phyloP scores from a whole-genome alignment of 2,888 invertebrate genomes.

The Troides oblongomaculatus region DNA sequence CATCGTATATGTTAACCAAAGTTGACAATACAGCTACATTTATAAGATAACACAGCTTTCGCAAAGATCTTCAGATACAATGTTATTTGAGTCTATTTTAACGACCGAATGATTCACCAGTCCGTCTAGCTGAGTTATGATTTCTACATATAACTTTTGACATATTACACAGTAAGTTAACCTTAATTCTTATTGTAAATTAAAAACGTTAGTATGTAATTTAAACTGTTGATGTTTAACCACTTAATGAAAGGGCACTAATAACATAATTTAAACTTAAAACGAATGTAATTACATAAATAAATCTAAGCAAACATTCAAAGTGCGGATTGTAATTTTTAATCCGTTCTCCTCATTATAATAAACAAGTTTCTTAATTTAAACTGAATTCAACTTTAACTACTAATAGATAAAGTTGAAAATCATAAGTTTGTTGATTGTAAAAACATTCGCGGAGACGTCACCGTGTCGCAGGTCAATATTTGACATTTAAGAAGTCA shows the following conservation, averaged over 20 bases:
- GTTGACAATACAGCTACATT: not conserved
- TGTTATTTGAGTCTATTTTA: not conserved
- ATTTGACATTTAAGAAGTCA: conserved; percentile 68
- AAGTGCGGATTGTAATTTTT: conserved; percentile 9
- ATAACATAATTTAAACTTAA: not conserved
- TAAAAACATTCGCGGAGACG: conserved; percentile 52
- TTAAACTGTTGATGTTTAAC: not conserved
- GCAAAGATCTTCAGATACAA: not conserved
- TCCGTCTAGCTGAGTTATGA: not conserved
- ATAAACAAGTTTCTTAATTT: conserved; percentile 30
- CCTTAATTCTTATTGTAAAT: not conserved
- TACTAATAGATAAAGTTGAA: not conserved
- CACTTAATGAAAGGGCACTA: not conserved
- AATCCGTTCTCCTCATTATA: conserved; percentile 22
- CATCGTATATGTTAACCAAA: not conserved
- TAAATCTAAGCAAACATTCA: conserved; percentile 7
- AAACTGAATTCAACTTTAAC: conserved; percentile 25
- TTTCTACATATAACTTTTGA: not conserved
- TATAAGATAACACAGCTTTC: not conserved
- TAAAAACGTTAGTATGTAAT: not conserved
- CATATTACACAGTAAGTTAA: not conserved
- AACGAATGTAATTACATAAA: not conserved
- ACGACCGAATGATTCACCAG: conserved; percentile 4
- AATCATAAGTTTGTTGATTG: conserved; percentile 32
- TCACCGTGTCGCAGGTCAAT: conserved; percentile 66